Conservation (phyloP, 2,113 vertebrate species). For the Tauraco erythrolophus region DNA sequence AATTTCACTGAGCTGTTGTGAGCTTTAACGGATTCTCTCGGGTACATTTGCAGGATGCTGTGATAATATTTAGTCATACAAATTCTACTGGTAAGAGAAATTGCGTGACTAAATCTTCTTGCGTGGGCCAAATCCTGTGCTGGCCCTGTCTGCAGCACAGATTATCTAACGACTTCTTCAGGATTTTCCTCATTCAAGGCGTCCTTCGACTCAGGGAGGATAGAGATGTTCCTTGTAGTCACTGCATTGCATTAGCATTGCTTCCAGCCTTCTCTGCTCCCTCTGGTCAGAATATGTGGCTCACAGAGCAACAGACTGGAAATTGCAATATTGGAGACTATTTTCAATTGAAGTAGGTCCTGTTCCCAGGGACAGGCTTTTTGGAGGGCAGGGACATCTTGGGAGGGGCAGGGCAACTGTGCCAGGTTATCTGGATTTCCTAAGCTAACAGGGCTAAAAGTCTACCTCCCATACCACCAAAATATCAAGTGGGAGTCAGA, state of each 20-base stretch:
- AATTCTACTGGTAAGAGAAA: not conserved
- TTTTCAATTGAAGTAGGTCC: not conserved
- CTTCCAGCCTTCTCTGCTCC: not conserved
- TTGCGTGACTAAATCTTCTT: not conserved
- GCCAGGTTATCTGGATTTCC: not conserved
- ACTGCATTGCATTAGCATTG: not conserved
- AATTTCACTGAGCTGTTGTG: not conserved
- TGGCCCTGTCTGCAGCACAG: not conserved
- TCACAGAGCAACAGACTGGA: not conserved
- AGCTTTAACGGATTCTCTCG: not conserved
- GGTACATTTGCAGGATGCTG: not conserved
- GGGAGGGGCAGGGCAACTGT: not conserved
- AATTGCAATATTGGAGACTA: not conserved
- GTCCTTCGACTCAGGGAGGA: not conserved
- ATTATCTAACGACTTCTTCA: not conserved
- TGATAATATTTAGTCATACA: not conserved
- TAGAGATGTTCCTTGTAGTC: not conserved
- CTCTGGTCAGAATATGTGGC: not conserved
- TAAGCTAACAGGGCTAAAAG: not conserved
- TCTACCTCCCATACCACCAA: not conserved
- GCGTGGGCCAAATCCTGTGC: not conserved
- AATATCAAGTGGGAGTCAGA: not conserved
- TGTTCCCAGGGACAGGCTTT: not conserved
- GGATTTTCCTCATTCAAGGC: not conserved
- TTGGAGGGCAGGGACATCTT: not conserved